Evolutionary conservation across 2,113 vertebrate species (phyloP).

Genomic region (Egretta garzetta): DNA sequence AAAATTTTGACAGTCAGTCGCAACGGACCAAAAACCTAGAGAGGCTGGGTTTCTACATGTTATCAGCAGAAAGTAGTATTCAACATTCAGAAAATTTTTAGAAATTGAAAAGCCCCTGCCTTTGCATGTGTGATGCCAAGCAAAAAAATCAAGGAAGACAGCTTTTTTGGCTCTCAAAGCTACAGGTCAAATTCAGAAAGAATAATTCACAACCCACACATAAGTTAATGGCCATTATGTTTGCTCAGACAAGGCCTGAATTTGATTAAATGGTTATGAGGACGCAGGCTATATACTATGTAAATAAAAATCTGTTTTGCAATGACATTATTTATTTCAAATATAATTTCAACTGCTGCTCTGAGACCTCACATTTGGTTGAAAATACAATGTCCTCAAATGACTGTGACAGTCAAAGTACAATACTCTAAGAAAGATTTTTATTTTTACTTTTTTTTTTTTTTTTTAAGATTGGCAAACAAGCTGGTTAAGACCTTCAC

Average conservation of each 20-base stretch:
- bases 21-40: background rate
- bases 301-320: background rate
- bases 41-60: background rate
- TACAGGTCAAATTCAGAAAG: background rate
- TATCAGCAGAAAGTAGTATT: background rate
- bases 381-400: background rate
- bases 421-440: background rate
- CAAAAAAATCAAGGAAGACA: background rate
- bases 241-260: conserved; percentile 40
- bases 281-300: background rate
- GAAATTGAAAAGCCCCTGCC: background rate
- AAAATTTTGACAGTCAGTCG: background rate
- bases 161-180: background rate
- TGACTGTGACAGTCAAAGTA: background rate
- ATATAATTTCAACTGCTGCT: background rate
- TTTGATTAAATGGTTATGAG: conserved; percentile 36
- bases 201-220: background rate
- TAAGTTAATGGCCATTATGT: conserved; percentile 22
- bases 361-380: background rate
- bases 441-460: background rate
- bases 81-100: background rate
- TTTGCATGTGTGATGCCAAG: background rate
- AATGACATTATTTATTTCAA: background rate
- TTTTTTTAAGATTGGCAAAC: background rate
- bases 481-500: background rate